Base-by-base conservation (phyloP, 2,797 vertebrate genomes). In the Saguinus oedipus region DNA sequence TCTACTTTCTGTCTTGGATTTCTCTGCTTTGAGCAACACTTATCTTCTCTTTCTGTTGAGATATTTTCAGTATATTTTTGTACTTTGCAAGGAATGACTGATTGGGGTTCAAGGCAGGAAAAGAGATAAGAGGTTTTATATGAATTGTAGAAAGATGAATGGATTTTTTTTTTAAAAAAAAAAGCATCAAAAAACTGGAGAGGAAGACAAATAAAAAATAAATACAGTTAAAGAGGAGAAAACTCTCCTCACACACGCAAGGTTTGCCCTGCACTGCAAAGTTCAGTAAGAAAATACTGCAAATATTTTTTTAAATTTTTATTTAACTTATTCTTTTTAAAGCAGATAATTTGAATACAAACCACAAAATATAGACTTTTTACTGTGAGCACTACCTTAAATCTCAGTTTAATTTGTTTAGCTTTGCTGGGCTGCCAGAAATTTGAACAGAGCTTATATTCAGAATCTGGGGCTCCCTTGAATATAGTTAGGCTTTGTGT, bases 291-390 rank as follows among this genome's bases (percentile, higher is more conserved):
- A 20, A 92, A 70, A 64, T 64, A 42, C 2, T 55, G 3, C 6
- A 24, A 20, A 4, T 33, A 1, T 22, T 27, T 74, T 61, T 3
- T 17, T 0, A 17, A 64, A 19, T 5, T 53, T 19, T 14, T 55
- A 30, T n/a, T 53, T 92, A 48, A 36, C 22, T 48, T 19, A 36
- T 14, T 46, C 5, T 55, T 44, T 57, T 42, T 36, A 24, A 61
- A 85, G 20, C 14, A 48, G 26, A 12, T 57, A 27, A 5, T 74
- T 93, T 78, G 50, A 44, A 64, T 2, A 72, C 82, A 74, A 50
- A 36, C 9, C 68, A 3, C 2, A n/a, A 88, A 93, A 7, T 53
- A 53, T 24, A 64, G 8, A 24, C 9, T 50, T 11, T 42, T 30
- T 70, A 6, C 24, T 75, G 11, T 44, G n/a, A 15, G 9, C n/a